These are phyloP conservation scores for Pteruthius melanotis DNA, from an alignment of 2,113 vertebrate species.

Conservation along the genomic window DNA sequence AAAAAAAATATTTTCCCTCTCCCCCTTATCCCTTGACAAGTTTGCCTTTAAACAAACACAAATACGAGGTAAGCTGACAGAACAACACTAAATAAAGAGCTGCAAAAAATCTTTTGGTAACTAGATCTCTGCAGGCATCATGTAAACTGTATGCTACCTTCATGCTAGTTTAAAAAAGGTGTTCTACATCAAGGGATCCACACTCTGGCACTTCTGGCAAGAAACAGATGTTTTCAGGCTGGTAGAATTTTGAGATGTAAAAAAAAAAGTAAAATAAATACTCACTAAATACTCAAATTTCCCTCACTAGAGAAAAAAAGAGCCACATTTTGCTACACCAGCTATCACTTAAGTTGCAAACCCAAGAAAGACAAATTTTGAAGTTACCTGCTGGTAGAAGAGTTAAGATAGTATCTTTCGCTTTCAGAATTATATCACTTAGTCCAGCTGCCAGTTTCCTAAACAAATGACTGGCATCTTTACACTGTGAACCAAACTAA, in stretches of 20 bases:
- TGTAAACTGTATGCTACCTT: slow-evolving; percentile 57
- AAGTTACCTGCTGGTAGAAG: background rate
- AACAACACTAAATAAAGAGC: slow-evolving; percentile 32
- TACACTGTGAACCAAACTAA: background rate
- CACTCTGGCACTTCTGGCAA: slow-evolving; percentile 68
- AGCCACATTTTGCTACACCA: background rate
- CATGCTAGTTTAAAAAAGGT: slow-evolving; percentile 50
- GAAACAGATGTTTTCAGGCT: slow-evolving; percentile 26
- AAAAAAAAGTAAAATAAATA: background rate
- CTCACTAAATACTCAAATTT: no score
- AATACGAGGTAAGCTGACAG: slow-evolving; percentile 19
- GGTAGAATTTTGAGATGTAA: background rate
- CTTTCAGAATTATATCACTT: background rate
- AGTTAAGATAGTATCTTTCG: background rate
- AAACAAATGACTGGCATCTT: background rate
- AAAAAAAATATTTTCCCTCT: slow-evolving; percentile 44
- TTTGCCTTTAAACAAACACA: slow-evolving; percentile 20
- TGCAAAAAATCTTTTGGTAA: slow-evolving; percentile 46
- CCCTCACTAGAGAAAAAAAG: background rate
- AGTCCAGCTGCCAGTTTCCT: background rate
- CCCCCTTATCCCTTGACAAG: slow-evolving; percentile 13
- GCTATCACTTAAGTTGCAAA: background rate
- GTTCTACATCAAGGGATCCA: slow-evolving; percentile 20
- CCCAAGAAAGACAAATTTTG: background rate
- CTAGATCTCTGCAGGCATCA: slow-evolving; percentile 34